phyloP scores from a whole-genome alignment of 2,113 vertebrate genomes.

The Caloenas nicobarica region DNA sequence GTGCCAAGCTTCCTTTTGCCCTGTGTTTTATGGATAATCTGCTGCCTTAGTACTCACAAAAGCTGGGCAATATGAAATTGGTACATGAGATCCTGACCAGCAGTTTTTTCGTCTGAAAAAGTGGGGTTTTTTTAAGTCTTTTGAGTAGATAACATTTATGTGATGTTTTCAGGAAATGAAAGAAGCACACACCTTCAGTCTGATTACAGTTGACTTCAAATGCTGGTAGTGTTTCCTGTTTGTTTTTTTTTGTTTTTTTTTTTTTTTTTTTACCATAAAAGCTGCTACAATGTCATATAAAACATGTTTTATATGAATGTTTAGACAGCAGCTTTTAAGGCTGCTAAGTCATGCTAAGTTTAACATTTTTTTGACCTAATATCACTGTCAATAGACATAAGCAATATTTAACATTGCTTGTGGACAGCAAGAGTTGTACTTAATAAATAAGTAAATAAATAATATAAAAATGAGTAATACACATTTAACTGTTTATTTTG shows the following conservation, averaged over 20 bases:
- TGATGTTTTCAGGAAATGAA: neutral
- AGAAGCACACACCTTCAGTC: neutral
- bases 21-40: neutral
- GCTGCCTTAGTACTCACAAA: neutral
- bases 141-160: accelerated
- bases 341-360: neutral
- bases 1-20: neutral
- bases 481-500: neutral
- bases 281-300: neutral
- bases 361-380: neutral
- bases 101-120: neutral
- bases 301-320: neutral
- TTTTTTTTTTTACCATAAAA: neutral
- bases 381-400: neutral
- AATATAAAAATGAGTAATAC: neutral
- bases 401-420: neutral
- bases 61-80: neutral
- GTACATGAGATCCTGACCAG: neutral
- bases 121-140: neutral
- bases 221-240: neutral
- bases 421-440: neutral
- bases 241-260: no score
- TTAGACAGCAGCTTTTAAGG: neutral
- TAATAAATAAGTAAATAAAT: neutral
- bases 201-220: neutral